A percentile compares a stretch with the other conserved stretches of the same genome.
These are phyloP conservation scores for Chaenodraco wilsoni DNA, from an alignment of 2,797 vertebrate genomes.

Conservation along the genomic window DNA sequence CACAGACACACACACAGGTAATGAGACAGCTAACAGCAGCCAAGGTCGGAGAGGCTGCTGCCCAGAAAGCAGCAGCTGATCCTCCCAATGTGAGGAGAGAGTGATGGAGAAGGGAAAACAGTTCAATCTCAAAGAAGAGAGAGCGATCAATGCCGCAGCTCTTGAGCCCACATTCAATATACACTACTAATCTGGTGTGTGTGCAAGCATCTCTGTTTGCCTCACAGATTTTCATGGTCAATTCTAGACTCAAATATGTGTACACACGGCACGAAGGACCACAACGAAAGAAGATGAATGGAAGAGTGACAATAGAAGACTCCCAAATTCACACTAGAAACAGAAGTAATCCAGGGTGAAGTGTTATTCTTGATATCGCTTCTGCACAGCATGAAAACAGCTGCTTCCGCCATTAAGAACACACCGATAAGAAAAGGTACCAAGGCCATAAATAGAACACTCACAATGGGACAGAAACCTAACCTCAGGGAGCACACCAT, in stretches of 20 bases:
- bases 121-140: slow-evolving; percentile 44
- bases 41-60: slow-evolving; percentile 46
- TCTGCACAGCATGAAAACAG: background rate
- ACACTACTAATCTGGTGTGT: slow-evolving; percentile 13
- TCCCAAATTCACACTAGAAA: background rate
- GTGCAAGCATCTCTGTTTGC: slow-evolving; percentile 14
- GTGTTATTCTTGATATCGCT: background rate
- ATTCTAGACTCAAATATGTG: background rate
- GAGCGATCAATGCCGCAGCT: slow-evolving; percentile 59
- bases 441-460: slow-evolving; percentile 14
- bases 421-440: slow-evolving; percentile 17
- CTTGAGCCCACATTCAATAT: slow-evolving; percentile 45
- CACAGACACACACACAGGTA: slow-evolving; percentile 35
- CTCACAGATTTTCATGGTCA: slow-evolving; percentile 8
- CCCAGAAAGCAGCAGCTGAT: slow-evolving; percentile 56
- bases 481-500: slow-evolving; percentile 15
- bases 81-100: slow-evolving; percentile 47
- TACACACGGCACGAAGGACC: background rate
- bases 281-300: background rate
- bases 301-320: background rate
- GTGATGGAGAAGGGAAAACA: slow-evolving; percentile 36
- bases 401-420: slow-evolving; percentile 6
- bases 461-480: slow-evolving; percentile 16
- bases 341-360: slow-evolving; percentile 3
- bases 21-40: slow-evolving; percentile 52